phyloP scores from a whole-genome alignment of 2,113 vertebrate genomes.

The Oxyruncus cristatus region DNA sequence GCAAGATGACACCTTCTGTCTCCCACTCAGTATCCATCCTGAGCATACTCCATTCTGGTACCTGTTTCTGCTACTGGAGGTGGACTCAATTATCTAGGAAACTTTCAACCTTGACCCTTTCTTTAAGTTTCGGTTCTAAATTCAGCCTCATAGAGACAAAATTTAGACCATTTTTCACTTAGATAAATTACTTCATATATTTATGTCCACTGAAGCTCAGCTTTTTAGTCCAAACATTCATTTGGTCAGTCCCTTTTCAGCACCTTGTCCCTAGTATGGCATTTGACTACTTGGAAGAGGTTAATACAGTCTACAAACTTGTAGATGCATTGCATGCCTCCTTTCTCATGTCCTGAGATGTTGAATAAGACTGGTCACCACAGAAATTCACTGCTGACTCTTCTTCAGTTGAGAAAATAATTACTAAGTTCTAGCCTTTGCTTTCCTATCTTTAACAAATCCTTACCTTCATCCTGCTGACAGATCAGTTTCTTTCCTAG shows the following conservation, averaged over 20 bases:
- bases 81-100: not conserved
- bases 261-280: not conserved
- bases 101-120: not conserved
- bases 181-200: not conserved
- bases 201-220: not conserved
- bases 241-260: not conserved
- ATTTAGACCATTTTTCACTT: not conserved
- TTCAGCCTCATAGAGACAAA: not conserved
- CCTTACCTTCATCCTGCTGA: not conserved
- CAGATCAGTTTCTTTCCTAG: not conserved
- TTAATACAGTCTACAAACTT: not conserved
- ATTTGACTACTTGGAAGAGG: not conserved
- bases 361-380: not conserved
- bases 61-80: not conserved
- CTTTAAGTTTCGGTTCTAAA: not conserved
- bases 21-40: not conserved
- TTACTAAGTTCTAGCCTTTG: not conserved
- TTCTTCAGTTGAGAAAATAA: not conserved
- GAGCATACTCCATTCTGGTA: not conserved
- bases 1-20: not conserved
- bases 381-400: not conserved
- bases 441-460: not conserved
- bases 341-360: not conserved
- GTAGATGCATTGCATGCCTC: not conserved
- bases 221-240: not conserved